Conservation (phyloP, 2,888 invertebrate genomes). For the Scaptomyza tumidula region DNA sequence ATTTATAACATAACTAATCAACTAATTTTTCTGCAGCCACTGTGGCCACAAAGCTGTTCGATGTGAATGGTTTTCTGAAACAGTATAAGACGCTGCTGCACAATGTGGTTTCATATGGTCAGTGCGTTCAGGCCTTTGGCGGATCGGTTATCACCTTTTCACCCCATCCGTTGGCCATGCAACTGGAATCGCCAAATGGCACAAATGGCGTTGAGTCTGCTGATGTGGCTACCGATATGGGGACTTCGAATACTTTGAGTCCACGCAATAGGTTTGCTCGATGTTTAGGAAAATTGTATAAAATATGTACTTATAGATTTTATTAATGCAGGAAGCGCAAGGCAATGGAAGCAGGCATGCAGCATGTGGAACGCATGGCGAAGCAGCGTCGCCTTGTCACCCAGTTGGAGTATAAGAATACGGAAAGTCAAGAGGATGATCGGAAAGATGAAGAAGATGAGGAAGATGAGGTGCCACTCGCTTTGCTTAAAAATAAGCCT, state of each 20-base stretch:
- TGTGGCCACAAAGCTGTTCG: slow-evolving; percentile 68
- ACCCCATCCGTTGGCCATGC: background rate
- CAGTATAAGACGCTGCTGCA: slow-evolving; percentile 36
- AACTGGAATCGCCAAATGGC: background rate
- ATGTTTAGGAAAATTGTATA: background rate
- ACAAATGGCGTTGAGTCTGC: background rate
- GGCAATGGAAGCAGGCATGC: slow-evolving; percentile 52
- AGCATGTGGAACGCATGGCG: slow-evolving; percentile 62
- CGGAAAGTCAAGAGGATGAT: slow-evolving; percentile 72
- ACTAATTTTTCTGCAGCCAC: slow-evolving; percentile 61
- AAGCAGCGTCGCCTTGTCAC: slow-evolving; percentile 50
- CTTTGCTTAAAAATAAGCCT: too few species aligned
- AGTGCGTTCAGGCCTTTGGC: background rate
- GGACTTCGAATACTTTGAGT: background rate
- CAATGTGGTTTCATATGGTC: slow-evolving; percentile 21
- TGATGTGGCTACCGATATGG: background rate
- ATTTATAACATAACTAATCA: too few species aligned
- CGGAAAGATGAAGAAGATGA: background rate
- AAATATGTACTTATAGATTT: background rate
- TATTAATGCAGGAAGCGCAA: slow-evolving; percentile 72
- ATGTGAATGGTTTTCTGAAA: slow-evolving; percentile 48
- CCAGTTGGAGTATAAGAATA: slow-evolving; percentile 60
- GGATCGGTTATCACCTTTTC: background rate
- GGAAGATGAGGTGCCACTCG: background rate
- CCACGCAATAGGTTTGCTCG: slow-evolving; percentile 32